Evolutionary conservation across 1,140 invertebrate species (phyloP).

Genomic region (Musca domestica): DNA sequence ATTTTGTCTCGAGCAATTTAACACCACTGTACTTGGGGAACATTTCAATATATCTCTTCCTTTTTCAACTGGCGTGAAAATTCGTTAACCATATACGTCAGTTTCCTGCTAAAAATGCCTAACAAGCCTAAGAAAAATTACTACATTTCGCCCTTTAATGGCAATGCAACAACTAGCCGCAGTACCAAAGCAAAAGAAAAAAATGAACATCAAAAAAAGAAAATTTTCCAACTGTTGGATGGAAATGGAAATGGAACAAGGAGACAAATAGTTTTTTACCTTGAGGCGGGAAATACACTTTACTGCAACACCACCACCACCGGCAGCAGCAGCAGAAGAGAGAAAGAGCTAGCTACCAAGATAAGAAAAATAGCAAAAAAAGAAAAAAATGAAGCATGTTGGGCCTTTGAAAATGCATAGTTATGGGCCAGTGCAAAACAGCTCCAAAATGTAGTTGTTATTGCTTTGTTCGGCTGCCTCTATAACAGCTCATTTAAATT

Average conservation of each 20-base stretch:
- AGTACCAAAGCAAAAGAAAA: neutral
- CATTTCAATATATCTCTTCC: too few species aligned
- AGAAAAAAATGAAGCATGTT: too few species aligned
- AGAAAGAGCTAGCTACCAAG: neutral
- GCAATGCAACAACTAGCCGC: neutral
- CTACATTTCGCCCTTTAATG: constrained; percentile 27
- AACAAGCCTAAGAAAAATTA: constrained; percentile 52
- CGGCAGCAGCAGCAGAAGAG: neutral
- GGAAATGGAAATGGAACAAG: neutral
- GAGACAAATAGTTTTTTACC: constrained; percentile 20
- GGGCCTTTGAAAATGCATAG: too few species aligned
- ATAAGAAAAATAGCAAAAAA: neutral
- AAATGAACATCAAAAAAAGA: neutral
- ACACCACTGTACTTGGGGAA: too few species aligned
- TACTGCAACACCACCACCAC: neutral
- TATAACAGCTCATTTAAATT: neutral
- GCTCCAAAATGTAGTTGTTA: too few species aligned
- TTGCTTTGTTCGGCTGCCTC: neutral
- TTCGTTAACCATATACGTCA: too few species aligned
- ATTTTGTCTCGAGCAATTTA: too few species aligned
- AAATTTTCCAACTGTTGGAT: constrained; percentile 1
- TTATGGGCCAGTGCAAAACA: neutral
- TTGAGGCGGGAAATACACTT: constrained; percentile 13
- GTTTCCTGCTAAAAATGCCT: constrained; percentile 25
- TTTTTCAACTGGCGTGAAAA: too few species aligned